Evolutionary conservation across 2,113 vertebrate genomes (phyloP), one percentile per base, ranked within the genome.

Genomic region (Syngnathus floridae): DNA sequence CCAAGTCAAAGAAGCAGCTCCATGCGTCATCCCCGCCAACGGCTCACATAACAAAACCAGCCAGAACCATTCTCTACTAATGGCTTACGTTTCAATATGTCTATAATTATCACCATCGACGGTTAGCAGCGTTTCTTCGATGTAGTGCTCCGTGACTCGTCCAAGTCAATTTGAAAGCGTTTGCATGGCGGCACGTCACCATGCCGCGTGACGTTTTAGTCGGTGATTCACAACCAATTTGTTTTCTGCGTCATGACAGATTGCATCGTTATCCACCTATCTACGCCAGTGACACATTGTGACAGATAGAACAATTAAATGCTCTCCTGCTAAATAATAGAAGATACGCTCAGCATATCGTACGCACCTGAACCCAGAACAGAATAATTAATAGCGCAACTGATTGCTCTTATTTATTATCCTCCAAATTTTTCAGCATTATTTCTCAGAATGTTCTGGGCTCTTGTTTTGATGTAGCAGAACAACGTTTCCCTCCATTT

Each of bases 1-100:
- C 73, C 70, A 80, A 85, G 70, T 73, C 70, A 45, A 72, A 62
- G 77, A 79, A 79, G 84, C 52, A 48, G 51, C 70, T 67, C 70
- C 70, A 75, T 63, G 37, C 37, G 19, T 60, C 58, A 60, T 60
- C n/a, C 26, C 37, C 62, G 64, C 54, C 59, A 61, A 41, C 8
- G 36, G 19, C 36, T 40, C 19, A 22, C n/a, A 41, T 38, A 41
- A 40, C 19, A 60, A 58, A 19, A 55, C 10, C 5, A 14, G 26
- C 17, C 52, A 31, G 54, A 64, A 38, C 58, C 16, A 67, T 41
- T 35, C 51, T 62, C 49, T 19, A 31, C 40, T 54, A 71, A 79
- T 62, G 8, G 61, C 31, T 57, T 2, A 14, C 14, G 5, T 40
- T 54, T 43, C 66, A 14, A 31, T 31, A 68, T 63, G 12, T 22